These are phyloP conservation scores for Delphinapterus leucas DNA, from an alignment of 2,113 vertebrate genomes.

Conservation along the genomic window DNA sequence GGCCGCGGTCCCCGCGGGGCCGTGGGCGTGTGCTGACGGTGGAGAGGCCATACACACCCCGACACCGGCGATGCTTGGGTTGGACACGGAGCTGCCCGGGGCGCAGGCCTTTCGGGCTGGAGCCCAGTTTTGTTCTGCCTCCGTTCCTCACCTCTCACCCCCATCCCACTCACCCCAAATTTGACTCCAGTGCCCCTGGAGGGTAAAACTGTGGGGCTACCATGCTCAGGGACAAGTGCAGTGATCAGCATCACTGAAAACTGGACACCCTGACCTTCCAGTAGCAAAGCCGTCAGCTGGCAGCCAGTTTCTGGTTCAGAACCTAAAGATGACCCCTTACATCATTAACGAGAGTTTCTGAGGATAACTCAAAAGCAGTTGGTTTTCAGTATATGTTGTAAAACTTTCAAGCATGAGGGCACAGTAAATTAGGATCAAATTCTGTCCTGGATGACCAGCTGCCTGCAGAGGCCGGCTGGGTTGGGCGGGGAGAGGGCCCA, in stretches of 20 bases:
- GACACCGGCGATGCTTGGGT: accelerated
- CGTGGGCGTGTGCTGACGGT: accelerated
- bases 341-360: not conserved
- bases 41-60: not conserved
- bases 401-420: not conserved
- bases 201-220: accelerated
- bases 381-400: accelerated
- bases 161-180: not conserved
- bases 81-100: not conserved
- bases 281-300: not conserved
- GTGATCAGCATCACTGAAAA: accelerated
- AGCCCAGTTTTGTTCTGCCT: not conserved
- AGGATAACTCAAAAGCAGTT: not conserved
- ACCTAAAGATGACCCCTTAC: not conserved
- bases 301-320: not conserved
- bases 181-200: not conserved
- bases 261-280: no score
- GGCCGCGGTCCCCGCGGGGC: not conserved
- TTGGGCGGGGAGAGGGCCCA: not conserved
- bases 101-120: not conserved
- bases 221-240: accelerated
- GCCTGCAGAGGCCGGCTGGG: not conserved
- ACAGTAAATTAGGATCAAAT: accelerated
- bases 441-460: not conserved
- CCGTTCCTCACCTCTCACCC: no score